These are phyloP conservation scores for Corvus moneduloides DNA, from an alignment of 2,113 vertebrate genomes.

Conservation along the genomic window DNA sequence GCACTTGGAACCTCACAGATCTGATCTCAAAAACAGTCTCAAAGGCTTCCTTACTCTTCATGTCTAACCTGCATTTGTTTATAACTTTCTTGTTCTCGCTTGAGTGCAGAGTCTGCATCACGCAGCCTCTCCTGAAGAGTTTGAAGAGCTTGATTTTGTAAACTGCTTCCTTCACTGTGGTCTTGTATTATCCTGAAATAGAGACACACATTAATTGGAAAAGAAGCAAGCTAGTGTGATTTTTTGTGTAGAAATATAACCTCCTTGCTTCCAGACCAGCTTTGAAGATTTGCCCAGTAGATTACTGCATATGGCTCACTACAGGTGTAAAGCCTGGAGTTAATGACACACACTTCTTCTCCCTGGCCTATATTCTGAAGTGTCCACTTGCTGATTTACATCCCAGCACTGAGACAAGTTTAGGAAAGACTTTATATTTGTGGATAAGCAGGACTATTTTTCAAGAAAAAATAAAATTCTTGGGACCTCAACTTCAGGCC, in stretches of 20 bases:
- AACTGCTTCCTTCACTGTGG: conserved; percentile 88
- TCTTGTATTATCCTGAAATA: conserved; percentile 87
- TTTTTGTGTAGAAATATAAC: not conserved
- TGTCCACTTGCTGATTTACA: not conserved
- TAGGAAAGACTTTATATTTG: not conserved
- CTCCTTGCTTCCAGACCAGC: not conserved
- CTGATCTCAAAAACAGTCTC: not conserved
- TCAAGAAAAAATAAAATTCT: not conserved
- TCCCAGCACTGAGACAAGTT: not conserved
- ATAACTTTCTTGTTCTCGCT: conserved; percentile 90
- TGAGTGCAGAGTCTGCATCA: conserved; percentile 81
- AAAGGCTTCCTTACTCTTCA: not conserved
- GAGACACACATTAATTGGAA: not conserved
- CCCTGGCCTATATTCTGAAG: not conserved
- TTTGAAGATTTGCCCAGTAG: not conserved
- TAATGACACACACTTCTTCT: not conserved
- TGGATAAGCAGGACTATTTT: not conserved
- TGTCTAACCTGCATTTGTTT: conserved; percentile 90
- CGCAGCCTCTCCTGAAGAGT: conserved; percentile 88
- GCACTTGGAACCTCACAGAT: not conserved
- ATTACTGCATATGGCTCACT: not conserved
- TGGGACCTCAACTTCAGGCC: not conserved
- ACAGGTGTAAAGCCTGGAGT: not conserved
- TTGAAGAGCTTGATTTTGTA: conserved; percentile 90
- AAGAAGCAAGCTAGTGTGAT: not conserved